Base-by-base conservation (phyloP, 2,113 vertebrate genomes). In the Platanista minor region DNA sequence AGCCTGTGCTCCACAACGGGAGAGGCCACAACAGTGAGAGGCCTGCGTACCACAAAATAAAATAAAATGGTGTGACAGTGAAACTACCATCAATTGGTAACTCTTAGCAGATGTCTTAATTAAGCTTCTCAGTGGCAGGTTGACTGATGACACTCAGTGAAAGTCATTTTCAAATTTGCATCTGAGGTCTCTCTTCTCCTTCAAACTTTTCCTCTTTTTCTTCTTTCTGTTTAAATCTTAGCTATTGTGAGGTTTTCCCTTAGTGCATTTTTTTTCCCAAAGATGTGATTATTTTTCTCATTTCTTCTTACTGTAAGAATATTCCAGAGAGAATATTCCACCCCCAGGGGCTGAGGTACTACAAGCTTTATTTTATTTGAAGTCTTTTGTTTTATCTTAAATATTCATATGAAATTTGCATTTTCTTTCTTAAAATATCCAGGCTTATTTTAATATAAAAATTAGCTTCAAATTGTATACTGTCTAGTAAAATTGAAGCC, bases 31-130 rank as follows among this genome's bases (percentile, higher is more conserved):
- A n/a, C n/a, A n/a, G n/a, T n/a, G n/a, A n/a, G n/a, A n/a, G n/a
- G n/a, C n/a, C n/a, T n/a, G n/a, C n/a, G n/a, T n/a, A n/a, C n/a
- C n/a, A n/a, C n/a, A n/a, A n/a, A n/a, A n/a, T n/a, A n/a, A n/a
- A n/a, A n/a, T 97, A 98, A 96, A 87, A 94, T 61, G 88, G 94
- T 90, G 90, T 97, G 96, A 97, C 96, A 91, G 96, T 62, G 77
- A 97, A 96, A 97, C 91, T n/a, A 67, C 87, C 91, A 87, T 95
- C 88, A 97, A 66, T 46, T 93, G 87, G 82, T 96, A 96, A 96
- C 86, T 98, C 97, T 64, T 95, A 97, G 83, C 90, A 98, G 95
- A 98, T 98, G 91, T 97, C 96, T 98, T 98, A 96, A 98, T 97
- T 96, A 98, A 93, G 90, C 67, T 96, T 66, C 97, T 93, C 54